phyloP scores from a whole-genome alignment of 1,140 invertebrate species.

The Drosophila lacteicornis region DNA sequence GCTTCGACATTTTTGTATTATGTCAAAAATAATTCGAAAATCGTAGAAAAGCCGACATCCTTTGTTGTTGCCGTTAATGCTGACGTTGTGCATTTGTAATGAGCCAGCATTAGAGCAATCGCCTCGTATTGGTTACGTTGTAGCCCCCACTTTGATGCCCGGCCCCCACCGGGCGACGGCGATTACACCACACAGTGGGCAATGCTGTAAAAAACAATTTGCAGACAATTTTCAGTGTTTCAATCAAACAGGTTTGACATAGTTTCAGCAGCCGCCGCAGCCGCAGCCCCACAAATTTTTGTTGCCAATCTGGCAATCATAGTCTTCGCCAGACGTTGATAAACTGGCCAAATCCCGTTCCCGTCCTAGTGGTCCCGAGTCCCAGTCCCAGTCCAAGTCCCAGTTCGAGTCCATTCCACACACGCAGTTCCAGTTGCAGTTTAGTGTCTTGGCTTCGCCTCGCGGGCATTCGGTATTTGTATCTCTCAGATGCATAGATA shows the following conservation, averaged over 20 bases:
- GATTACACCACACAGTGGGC: constrained; percentile 36
- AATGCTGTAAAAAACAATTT: constrained; percentile 57
- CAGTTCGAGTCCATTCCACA: constrained; percentile 10
- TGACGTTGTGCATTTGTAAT: constrained; percentile 54
- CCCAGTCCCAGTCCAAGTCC: constrained; percentile 6
- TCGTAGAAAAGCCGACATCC: constrained; percentile 39
- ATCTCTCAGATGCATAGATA: constrained; percentile 54
- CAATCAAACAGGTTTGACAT: constrained; percentile 75
- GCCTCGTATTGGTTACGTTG: constrained; percentile 36
- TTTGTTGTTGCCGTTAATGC: constrained; percentile 50
- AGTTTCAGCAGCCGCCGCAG: constrained; percentile 39
- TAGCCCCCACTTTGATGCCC: background rate
- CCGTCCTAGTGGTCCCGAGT: constrained; percentile 23
- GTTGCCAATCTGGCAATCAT: constrained; percentile 43
- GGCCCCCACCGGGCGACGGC: constrained; percentile 9
- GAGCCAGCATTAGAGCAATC: constrained; percentile 53
- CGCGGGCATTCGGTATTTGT: constrained; percentile 58
- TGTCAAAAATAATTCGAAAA: constrained; percentile 45
- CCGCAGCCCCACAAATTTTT: constrained; percentile 21
- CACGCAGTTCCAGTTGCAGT: constrained; percentile 34
- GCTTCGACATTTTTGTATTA: constrained; percentile 32
- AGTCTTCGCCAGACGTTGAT: constrained; percentile 41
- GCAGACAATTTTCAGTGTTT: constrained; percentile 50
- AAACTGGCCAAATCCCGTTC: constrained; percentile 48
- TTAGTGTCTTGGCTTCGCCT: constrained; percentile 30